phyloP scores from a whole-genome alignment of 1,140 invertebrate genomes.

The Luehdorfia chinensis region DNA sequence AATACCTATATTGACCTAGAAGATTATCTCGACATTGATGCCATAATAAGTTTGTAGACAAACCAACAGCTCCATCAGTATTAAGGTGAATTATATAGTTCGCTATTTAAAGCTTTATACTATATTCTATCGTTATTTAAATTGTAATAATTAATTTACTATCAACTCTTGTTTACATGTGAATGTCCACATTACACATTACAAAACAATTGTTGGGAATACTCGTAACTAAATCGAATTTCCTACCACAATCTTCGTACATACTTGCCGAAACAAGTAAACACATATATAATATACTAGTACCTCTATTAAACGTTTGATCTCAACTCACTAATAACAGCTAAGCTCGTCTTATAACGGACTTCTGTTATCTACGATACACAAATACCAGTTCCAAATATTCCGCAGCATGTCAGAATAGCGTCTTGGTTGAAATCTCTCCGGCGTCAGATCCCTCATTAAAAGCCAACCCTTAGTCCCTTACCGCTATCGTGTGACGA shows the following conservation, averaged over 20 bases:
- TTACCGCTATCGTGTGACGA: conserved; percentile 41
- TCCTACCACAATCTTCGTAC: conserved; percentile 2
- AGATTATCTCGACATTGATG: too few relatives aligned
- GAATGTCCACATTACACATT: not conserved
- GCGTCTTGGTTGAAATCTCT: conserved; percentile 15
- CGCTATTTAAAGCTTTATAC: too few relatives aligned
- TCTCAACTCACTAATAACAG: conserved; percentile 15
- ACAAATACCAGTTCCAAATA: conserved; percentile 12
- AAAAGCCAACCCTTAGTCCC: conserved; percentile 36
- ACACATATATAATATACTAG: conserved; percentile 1
- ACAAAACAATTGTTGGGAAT: not conserved
- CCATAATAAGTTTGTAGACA: too few relatives aligned
- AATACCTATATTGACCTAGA: too few relatives aligned
- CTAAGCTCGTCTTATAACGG: conserved; percentile 14
- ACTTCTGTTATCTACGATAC: conserved; percentile 15
- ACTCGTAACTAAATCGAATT: conserved; percentile 4
- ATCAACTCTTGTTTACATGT: too few relatives aligned
- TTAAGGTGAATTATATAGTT: too few relatives aligned
- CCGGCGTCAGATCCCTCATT: conserved; percentile 33
- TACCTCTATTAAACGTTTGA: conserved; percentile 11
- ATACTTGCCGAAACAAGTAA: conserved; percentile 8
- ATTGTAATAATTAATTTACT: too few relatives aligned
- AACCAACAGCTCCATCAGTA: too few relatives aligned
- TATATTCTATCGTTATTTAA: not conserved
- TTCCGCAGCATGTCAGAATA: conserved; percentile 4